These are phyloP conservation scores for Aethes cnicana DNA, from an alignment of 2,888 invertebrate genomes.

Conservation along the genomic window DNA sequence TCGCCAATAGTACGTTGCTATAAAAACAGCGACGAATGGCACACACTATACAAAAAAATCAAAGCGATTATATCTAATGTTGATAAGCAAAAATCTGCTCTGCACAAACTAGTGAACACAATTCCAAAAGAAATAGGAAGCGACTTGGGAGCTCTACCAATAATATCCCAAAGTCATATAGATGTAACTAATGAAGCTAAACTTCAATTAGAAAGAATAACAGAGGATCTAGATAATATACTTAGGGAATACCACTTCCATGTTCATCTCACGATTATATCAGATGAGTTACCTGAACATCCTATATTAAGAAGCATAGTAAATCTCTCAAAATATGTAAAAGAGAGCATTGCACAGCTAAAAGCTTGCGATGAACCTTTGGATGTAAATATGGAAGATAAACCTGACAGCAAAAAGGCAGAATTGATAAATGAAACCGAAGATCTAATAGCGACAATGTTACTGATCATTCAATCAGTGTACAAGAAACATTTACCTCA, in stretches of 20 bases:
- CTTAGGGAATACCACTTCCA: constrained; percentile 57
- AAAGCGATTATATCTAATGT: constrained; percentile 56
- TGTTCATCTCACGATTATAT: constrained; percentile 46
- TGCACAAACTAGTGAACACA: constrained; percentile 56
- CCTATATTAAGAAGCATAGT: constrained; percentile 59
- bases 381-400: constrained; percentile 51
- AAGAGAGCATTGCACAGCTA: constrained; percentile 46
- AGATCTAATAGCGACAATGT: constrained; percentile 64
- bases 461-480: constrained; percentile 59
- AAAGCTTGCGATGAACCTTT: constrained; percentile 46
- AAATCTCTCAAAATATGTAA: constrained; percentile 53
- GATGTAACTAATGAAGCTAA: constrained; percentile 58
- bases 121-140: constrained; percentile 57
- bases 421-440: constrained; percentile 55
- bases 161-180: constrained; percentile 62
- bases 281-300: constrained; percentile 50
- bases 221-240: constrained; percentile 49
- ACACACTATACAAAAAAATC: constrained; percentile 53
- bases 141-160: constrained; percentile 39
- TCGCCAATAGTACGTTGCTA: constrained; percentile 65
- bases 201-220: constrained; percentile 51
- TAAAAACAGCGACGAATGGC: constrained; percentile 69
- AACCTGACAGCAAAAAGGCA: constrained; percentile 32
- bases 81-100: constrained; percentile 61
- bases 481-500: constrained; percentile 69